Base-by-base conservation (phyloP, 1,140 invertebrate species). In the Wasmannia auropunctata region DNA sequence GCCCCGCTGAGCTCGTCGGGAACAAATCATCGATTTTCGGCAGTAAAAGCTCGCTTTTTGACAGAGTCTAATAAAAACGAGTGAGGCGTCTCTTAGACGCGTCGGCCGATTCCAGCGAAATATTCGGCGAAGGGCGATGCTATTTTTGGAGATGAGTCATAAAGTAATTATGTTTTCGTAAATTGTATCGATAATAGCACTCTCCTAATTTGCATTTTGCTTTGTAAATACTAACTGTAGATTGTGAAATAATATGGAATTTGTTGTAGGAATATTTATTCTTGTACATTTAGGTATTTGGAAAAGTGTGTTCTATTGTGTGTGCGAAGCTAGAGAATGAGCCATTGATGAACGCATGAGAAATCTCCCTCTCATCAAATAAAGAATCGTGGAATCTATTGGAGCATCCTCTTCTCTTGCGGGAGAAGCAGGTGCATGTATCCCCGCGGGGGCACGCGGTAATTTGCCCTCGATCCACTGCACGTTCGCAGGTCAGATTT, bases 1-100 rank as follows among this genome's bases (percentile, higher is more conserved):
- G 31, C 8, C 88, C 89, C 80, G 88, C 88, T 88, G 89, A 28
- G 58, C 76, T 58, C 51, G 51, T n/a, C 25, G 77, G 62, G 51
- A 85, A 76, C 88, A 87, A 90, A 90, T 89, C 85, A 74, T 86
- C 65, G 85, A 89, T 63, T 88, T 86, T 89, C 84, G 87, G 83
- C 72, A 79, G 77, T 89, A 89, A 89, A 89, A 70, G 72, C 72
- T 77, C 85, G 56, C 37, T 74, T 86, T 89, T 89, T 88, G 56
- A 76, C 40, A 58, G 65, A 25, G 51, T 43, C 65, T 31, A 83
- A 58, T 72, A 81, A 81, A 81, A 81, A 70, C 25, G 34, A 40
- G 25, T n/a, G 19, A 70, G 22, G 3, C 25, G 76, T 31, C 11
- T 69, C 28, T 83, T 72, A 31, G 37, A 16, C 37, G 51, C 67